Conservation (phyloP, 2,888 invertebrate genomes). For the Nycteola revayana region DNA sequence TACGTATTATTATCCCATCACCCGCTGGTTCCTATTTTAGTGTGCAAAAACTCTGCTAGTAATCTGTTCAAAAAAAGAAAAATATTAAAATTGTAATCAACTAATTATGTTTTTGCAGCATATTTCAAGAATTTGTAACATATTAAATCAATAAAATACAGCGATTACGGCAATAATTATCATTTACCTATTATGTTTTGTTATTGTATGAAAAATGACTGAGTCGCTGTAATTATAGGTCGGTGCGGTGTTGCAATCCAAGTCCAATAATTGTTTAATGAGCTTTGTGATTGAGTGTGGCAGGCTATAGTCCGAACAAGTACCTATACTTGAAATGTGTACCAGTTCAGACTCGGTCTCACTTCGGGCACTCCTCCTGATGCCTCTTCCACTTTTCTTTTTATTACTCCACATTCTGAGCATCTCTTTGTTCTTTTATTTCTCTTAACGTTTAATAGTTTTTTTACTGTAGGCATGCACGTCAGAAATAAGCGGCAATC, state of each 20-base stretch:
- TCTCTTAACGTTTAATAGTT: slow-evolving; percentile 30
- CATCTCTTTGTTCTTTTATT: slow-evolving; percentile 35
- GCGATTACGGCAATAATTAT: too few species aligned
- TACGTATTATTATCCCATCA: too few species aligned
- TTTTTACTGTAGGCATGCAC: slow-evolving; percentile 27
- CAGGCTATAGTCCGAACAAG: slow-evolving; percentile 25
- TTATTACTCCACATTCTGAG: slow-evolving; percentile 35
- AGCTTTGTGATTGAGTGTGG: slow-evolving; percentile 45
- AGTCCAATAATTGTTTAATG: slow-evolving; percentile 54
- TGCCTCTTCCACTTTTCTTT: slow-evolving; percentile 18
- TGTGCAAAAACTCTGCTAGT: too few species aligned
- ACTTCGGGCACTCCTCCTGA: slow-evolving; percentile 11
- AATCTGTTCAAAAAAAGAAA: too few species aligned
- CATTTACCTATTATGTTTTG: too few species aligned
- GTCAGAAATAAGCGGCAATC: slow-evolving; percentile 29
- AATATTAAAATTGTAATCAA: too few species aligned
- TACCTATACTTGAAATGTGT: slow-evolving; percentile 26
- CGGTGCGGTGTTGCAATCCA: slow-evolving; percentile 42
- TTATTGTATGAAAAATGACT: too few species aligned
- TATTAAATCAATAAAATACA: too few species aligned
- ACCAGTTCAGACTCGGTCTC: slow-evolving; percentile 11
- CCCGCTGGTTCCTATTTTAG: too few species aligned
- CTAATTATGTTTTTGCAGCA: too few species aligned
- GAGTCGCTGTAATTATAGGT: slow-evolving; percentile 31
- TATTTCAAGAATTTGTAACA: too few species aligned